Evolutionary conservation across 1,140 invertebrate genomes (phyloP).

Genomic region (Anastrepha ludens): DNA sequence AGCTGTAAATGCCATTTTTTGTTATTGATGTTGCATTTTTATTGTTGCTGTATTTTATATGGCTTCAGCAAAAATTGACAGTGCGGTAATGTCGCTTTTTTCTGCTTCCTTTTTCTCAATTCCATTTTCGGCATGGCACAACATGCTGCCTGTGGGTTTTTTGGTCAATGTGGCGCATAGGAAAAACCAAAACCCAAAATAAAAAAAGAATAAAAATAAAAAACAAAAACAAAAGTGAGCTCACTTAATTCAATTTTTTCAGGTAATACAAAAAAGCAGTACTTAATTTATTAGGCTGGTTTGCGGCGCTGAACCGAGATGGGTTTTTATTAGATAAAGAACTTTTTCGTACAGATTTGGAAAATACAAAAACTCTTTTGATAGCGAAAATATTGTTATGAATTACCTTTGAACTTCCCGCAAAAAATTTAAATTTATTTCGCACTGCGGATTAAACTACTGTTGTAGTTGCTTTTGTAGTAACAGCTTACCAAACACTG

Average conservation of each 20-base stretch:
- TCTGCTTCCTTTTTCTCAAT: not conserved
- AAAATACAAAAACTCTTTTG: too few species aligned
- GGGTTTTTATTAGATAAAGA: too few species aligned
- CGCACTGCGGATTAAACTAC: too few species aligned
- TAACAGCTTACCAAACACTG: too few species aligned
- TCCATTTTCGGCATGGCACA: constrained; percentile 27
- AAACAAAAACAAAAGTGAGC: not conserved
- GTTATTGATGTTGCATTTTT: not conserved
- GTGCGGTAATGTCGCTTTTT: constrained; percentile 29
- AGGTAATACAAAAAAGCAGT: constrained; percentile 11
- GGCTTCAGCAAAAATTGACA: constrained; percentile 25
- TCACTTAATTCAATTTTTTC: not conserved
- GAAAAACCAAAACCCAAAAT: too few species aligned
- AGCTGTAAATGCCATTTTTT: not conserved
- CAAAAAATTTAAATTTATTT: too few species aligned
- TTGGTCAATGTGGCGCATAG: not conserved
- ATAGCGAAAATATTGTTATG: too few species aligned
- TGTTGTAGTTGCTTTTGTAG: too few species aligned
- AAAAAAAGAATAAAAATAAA: too few species aligned
- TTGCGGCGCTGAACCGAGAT: not conserved
- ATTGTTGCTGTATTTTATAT: constrained; percentile 29
- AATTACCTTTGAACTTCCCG: too few species aligned
- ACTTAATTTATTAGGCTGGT: constrained; percentile 2
- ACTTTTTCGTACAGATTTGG: too few species aligned
- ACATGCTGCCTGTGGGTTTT: constrained; percentile 18